Base-by-base conservation (phyloP, 2,113 vertebrate genomes). In the Sinocyclocheilus anshuiensis region DNA sequence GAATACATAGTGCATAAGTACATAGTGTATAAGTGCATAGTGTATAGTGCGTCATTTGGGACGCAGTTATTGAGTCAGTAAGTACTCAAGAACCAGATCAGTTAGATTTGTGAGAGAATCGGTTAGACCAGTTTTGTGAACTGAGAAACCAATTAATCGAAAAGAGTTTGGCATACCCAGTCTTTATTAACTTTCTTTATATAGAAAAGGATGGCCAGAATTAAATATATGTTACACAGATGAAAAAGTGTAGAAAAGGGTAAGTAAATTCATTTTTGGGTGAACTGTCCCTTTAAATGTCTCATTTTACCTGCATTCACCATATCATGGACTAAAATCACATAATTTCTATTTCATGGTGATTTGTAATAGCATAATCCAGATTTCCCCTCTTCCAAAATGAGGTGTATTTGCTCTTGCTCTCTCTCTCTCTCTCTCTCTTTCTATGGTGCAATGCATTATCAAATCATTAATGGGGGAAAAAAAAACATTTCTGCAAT, bases 331-430 rank as follows among this genome's bases (percentile, higher is more conserved):
- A 20, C 18, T 75, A 75, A 75, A 75, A 48, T 24, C n/a, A 26
- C 1, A 7, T 48, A 13, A 75, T 72, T 39, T 20, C 33, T 36
- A 29, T 79, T 39, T 57, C 20, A 36, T 79, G 10, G 55, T 3
- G 6, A 61, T 79, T 42, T 81, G n/a, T 80, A 81, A 79, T 5
- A 45, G 20, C 33, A 45, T 65, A 81, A 26, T 45, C 22, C 36
- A 81, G 7, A 45, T 65, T 45, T 65, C 8, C 11, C 4, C 18
- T 59, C 20, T 42, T 42, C 2, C 9, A 12, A 63, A 48, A 81
- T 45, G 3, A 63, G n/a, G 15, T 45, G 1, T 6, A 39, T 65
- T 69, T n/a, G 39, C 42, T 53, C 59, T 42, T 11, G 42, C 4
- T 61, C n/a, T 48, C 57, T 36, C 15, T 65, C 5, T 69, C 26